Base-by-base conservation (phyloP, 2,797 vertebrate genomes). In the Artibeus jamaicensis region DNA sequence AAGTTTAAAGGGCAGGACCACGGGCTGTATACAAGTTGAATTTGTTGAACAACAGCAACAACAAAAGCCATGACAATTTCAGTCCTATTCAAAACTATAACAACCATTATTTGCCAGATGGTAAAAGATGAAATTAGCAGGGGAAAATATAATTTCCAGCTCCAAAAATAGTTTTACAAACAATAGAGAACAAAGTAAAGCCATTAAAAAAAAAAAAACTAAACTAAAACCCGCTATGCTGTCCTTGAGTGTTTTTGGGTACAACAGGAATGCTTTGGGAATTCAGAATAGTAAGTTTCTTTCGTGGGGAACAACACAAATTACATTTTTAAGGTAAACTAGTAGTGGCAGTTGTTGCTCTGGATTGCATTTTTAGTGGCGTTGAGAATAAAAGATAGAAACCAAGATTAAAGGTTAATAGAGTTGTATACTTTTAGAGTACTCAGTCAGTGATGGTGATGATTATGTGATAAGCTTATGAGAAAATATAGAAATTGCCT, bases 91-190 rank as follows among this genome's bases (percentile, higher is more conserved):
- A 97, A 96, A 98, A 97, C 62, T 44, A 95, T 77, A 83, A 97
- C 95, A 97, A 89, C 86, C 93, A 88, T 98, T 98, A 93, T 97
- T 98, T 97, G 93, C 94, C 97, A 98, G 98, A 98, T 98, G 96
- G 97, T 88, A 96, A 94, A 96, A 97, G 96, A 96, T 94, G 95
- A 96, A 98, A 98, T 98, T 97, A 98, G 87, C 92, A 97, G 85
- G 91, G 92, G 94, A 96, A 97, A 98, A 97, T 97, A 89, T 98
- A 97, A 97, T 97, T 96, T 98, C 97, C 95, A 84, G 46, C 92
- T 97, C 97, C 97, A 95, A 97, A 97, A 97, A 76, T 96, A 98
- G 96, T 93, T 76, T 96, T 95, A 94, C 84, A 97, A 98, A 98
- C 94, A 98, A 84, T 94, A 95, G 87, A 93, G 92, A 95, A 32